These are phyloP conservation scores for Oegoconia quadripuncta DNA, from an alignment of 2,888 invertebrate species.

Conservation along the genomic window DNA sequence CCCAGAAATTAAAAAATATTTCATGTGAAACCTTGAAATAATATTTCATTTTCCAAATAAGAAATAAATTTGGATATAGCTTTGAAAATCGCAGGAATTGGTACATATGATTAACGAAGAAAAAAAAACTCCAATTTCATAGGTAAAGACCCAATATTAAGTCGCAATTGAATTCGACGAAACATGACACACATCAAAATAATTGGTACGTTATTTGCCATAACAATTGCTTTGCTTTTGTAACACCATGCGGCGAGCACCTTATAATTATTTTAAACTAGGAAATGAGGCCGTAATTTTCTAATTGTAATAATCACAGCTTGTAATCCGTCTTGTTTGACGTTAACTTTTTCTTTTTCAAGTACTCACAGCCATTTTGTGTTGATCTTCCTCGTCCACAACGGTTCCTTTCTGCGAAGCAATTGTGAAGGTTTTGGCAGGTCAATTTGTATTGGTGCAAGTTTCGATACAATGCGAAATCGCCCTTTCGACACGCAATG, in stretches of 20 bases:
- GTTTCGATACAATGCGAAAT: conserved; percentile 27
- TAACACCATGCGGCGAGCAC: conserved; percentile 18
- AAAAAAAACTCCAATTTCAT: too few relatives aligned
- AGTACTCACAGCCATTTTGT: conserved; percentile 9
- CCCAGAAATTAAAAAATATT: too few relatives aligned
- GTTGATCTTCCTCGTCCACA: conserved; percentile 5
- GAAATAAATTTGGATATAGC: too few relatives aligned
- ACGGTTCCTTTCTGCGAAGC: not conserved
- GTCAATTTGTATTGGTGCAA: conserved; percentile 2
- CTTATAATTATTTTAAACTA: conserved; percentile 34
- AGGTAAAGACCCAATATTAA: too few relatives aligned
- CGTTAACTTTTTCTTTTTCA: conserved; percentile 25
- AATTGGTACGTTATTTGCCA: not conserved
- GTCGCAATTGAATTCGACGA: too few relatives aligned
- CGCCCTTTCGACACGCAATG: conserved; percentile 43
- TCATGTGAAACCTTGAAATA: too few relatives aligned
- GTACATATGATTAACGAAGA: too few relatives aligned
- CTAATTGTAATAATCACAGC: conserved; percentile 34
- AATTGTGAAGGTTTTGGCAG: not conserved
- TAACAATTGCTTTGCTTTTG: conserved; percentile 5
- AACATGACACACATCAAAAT: too few relatives aligned
- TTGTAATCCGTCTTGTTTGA: conserved; percentile 32
- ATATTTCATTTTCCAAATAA: too few relatives aligned
- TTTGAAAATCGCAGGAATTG: too few relatives aligned
- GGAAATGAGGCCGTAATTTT: conserved; percentile 30